Conservation (phyloP, 2,888 invertebrate genomes). For the Diogma glabrata region DNA sequence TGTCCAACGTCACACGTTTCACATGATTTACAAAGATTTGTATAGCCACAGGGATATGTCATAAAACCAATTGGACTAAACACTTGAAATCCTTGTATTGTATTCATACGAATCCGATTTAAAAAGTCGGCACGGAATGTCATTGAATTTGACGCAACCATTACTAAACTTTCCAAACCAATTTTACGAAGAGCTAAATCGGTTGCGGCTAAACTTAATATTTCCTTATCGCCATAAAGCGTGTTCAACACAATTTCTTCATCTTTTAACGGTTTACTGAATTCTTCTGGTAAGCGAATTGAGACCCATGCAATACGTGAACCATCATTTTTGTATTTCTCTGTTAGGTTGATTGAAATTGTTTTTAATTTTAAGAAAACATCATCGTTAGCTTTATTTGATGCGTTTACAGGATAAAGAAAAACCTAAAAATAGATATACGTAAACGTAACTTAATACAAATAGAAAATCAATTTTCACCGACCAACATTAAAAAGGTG, state of each 20-base stretch:
- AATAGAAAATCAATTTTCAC: conserved; percentile 18
- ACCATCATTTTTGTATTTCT: conserved; percentile 54
- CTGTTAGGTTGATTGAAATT: conserved; percentile 46
- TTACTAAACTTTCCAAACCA: conserved; percentile 57
- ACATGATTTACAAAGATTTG: conserved; percentile 44
- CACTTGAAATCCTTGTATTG: conserved; percentile 76
- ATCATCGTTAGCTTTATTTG: conserved; percentile 52
- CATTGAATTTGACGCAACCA: conserved; percentile 54
- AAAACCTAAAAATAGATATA: conserved; percentile 46
- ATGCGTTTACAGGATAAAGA: conserved; percentile 48
- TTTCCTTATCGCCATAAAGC: conserved; percentile 32
- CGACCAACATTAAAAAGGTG: conserved; percentile 60
- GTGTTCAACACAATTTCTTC: conserved; percentile 30
- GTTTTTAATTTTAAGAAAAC: conserved; percentile 50
- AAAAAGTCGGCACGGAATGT: conserved; percentile 73
- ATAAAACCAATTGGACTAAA: conserved; percentile 87
- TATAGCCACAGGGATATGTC: conserved; percentile 58
- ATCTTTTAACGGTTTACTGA: conserved; percentile 21
- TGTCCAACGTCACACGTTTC: conserved; percentile 55
- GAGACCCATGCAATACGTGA: conserved; percentile 59
- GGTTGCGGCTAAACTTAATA: conserved; percentile 42
- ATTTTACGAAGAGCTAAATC: conserved; percentile 60
- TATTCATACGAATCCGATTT: conserved; percentile 91
- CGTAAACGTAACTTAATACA: conserved; percentile 12
- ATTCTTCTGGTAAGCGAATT: conserved; percentile 42